Evolutionary conservation across 2,797 vertebrate genomes (phyloP), one percentile per base, ranked within the genome.

Genomic region (Channallabes apus): DNA sequence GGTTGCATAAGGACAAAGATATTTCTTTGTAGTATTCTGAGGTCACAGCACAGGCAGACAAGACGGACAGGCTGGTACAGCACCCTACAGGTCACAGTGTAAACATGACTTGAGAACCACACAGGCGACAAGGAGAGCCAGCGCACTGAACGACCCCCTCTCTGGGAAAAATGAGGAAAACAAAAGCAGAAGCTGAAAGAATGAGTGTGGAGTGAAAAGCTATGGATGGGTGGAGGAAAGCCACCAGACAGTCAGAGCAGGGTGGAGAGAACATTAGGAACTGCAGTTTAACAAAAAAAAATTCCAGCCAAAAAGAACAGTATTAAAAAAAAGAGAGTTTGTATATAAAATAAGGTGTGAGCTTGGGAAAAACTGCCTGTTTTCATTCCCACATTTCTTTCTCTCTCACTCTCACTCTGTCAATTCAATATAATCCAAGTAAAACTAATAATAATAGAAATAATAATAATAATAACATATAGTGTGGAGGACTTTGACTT

Each of bases 181-280:
- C 89, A 90, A 86, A 72, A 3, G 76, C 79, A 86, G 32, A 87
- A 89, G 89, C 92, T 91, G 87, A 93, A 93, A 94, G 93, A 94
- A 94, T 93, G 91, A 94, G 93, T 91, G 94, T 85, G 67, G 94
- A 94, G 94, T 94, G 94, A 94, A 91, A 90, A 88, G 91, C 72
- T 72, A 90, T 77, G 87, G 78, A 86, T 88, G 92, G 91, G 90
- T 84, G 88, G 87, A 88, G 90, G 76, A 89, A 82, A 86, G 78
- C 72, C 59, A 83, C 62, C 8, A 58, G 56, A 77, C 51, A 32
- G 82, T 69, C 15, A 69, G 79, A 84, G 72, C 20, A 71, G 69
- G 79, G 84, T 80, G 85, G 67, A 82, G 85, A 24, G 12, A 12
- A 20, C 4, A 65, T 90, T 85, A 81, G 84, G 90, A 88, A 86